Conservation (phyloP, 2,797 vertebrate species). For the Darevskia mixta region DNA sequence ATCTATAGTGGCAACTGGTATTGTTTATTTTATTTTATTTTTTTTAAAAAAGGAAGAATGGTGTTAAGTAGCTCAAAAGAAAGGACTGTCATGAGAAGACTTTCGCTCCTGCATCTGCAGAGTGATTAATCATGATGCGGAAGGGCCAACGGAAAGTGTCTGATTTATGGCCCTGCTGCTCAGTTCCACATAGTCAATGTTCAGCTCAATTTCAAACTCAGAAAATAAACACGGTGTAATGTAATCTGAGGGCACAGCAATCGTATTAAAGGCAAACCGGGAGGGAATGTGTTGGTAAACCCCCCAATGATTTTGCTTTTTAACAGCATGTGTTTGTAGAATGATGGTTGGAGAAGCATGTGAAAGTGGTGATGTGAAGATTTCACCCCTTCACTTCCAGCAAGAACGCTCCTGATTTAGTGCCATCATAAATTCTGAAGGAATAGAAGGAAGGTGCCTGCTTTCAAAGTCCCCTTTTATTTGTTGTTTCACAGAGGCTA, state of each 20-base stretch:
- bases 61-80: not conserved
- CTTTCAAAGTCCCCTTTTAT: slow-evolving; percentile 33
- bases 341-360: slow-evolving; percentile 4
- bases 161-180: slow-evolving; percentile 23
- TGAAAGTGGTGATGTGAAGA: not conserved
- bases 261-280: not conserved
- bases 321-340: not conserved
- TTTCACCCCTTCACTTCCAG: not conserved
- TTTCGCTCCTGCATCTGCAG: slow-evolving; percentile 35
- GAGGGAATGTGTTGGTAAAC: not conserved
- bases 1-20: not conserved
- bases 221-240: slow-evolving; percentile 15
- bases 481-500: slow-evolving; percentile 13
- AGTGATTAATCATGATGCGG: slow-evolving; percentile 13
- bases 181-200: slow-evolving; percentile 29
- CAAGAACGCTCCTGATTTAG: slow-evolving; percentile 38
- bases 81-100: not conserved
- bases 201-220: slow-evolving; percentile 31
- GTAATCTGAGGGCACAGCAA: slow-evolving; percentile 33
- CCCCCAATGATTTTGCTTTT: slow-evolving; percentile 29
- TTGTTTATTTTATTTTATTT: not conserved
- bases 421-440: slow-evolving; percentile 16
- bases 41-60: slow-evolving; percentile 14
- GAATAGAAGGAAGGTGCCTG: not conserved
- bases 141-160: slow-evolving; percentile 27